Evolutionary conservation across 2,113 vertebrate species (phyloP).

Genomic region (Apodemus speciosus): DNA sequence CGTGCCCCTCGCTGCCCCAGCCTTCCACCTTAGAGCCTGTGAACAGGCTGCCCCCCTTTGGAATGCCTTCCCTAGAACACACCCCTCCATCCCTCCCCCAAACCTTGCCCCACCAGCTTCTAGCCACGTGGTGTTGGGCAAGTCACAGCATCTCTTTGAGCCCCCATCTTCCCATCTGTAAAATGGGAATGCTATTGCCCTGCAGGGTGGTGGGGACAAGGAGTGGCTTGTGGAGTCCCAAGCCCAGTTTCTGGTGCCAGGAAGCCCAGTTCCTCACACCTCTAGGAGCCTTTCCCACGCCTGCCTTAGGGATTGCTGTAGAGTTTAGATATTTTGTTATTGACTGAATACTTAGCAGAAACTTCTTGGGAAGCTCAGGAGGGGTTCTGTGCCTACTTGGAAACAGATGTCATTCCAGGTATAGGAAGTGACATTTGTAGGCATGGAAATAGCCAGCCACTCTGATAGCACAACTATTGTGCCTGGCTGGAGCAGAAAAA

Average conservation of each 20-base stretch:
- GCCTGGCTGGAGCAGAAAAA: not conserved
- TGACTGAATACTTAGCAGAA: not conserved
- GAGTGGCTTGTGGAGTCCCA: not conserved
- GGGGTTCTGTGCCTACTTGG: not conserved
- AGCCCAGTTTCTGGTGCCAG: not conserved
- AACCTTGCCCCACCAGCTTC: slow-evolving; percentile 11
- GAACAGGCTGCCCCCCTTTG: not conserved
- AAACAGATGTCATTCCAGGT: not conserved
- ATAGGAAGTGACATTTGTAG: not conserved
- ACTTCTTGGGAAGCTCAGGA: not conserved
- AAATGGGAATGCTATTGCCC: slow-evolving; percentile 36
- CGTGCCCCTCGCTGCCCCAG: not conserved
- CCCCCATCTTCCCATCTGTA: slow-evolving; percentile 37
- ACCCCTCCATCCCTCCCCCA: not conserved
- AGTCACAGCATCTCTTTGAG: slow-evolving; percentile 22
- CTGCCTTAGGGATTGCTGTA: not conserved
- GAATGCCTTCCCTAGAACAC: not conserved
- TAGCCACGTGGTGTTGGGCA: slow-evolving; percentile 31
- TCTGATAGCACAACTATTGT: not conserved
- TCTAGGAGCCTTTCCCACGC: not conserved
- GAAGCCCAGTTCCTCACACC: not conserved
- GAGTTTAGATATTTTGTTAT: not conserved
- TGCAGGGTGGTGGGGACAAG: slow-evolving; percentile 8
- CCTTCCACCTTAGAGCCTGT: not conserved
- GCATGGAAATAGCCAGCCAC: not conserved